A percentile compares a stretch with the other conserved stretches of the same genome.
phyloP scores from a whole-genome alignment of 2,888 invertebrate genomes.

The Cataglyphis cursor region DNA sequence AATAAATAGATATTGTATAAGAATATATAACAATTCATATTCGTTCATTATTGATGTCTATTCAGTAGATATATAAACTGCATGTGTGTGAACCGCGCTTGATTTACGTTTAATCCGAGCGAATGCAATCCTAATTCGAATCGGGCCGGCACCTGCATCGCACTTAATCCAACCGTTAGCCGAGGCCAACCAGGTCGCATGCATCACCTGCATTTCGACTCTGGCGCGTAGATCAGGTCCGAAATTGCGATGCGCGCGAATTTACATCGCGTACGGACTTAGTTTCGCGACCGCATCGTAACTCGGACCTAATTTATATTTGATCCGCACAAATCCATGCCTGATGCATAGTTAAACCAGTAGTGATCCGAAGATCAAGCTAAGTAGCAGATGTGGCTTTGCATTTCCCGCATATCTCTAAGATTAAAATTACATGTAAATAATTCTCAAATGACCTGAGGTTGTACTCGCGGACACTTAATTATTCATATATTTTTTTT shows the following conservation, averaged over 20 bases:
- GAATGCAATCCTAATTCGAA: slow-evolving; percentile 34
- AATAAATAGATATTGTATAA: background rate
- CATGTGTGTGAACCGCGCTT: background rate
- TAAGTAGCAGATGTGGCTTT: slow-evolving; percentile 24
- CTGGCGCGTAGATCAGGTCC: slow-evolving; percentile 33
- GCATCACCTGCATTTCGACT: slow-evolving; percentile 50
- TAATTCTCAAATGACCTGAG: background rate
- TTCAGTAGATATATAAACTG: slow-evolving; percentile 3
- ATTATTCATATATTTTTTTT: background rate
- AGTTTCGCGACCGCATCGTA: slow-evolving; percentile 23
- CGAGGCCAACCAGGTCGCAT: slow-evolving; percentile 29
- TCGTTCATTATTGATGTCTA: background rate
- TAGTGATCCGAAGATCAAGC: slow-evolving; percentile 18
- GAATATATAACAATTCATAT: background rate
- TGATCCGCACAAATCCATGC: slow-evolving; percentile 38
- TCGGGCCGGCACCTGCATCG: slow-evolving; percentile 20
- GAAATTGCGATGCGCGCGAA: slow-evolving; percentile 37
- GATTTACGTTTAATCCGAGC: slow-evolving; percentile 32
- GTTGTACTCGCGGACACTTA: background rate
- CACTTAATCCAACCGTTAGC: slow-evolving; percentile 37
- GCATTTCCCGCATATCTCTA: background rate
- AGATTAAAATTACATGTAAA: slow-evolving; percentile 35
- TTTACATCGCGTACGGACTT: slow-evolving; percentile 42
- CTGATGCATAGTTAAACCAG: slow-evolving; percentile 30
- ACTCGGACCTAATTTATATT: slow-evolving; percentile 50